A percentile compares a stretch with the other conserved stretches of the same genome.
Conservation (phyloP, 2,113 vertebrate genomes). For the Leptobrachium leishanense region DNA sequence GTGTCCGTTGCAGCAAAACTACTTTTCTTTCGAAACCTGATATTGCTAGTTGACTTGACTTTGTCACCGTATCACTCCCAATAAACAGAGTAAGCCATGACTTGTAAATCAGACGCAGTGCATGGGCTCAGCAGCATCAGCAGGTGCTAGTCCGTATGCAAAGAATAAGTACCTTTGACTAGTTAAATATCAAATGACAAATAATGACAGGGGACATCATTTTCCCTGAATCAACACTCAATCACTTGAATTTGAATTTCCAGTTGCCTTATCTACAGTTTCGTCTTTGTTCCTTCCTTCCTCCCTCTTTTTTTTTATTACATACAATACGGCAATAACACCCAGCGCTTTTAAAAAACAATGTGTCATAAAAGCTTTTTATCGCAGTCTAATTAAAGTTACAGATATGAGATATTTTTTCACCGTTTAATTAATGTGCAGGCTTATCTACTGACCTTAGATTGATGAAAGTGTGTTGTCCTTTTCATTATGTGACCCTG, state of each 20-base stretch:
- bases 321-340: background rate
- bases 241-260: slow-evolving; percentile 22
- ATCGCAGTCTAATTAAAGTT: slow-evolving; percentile 10
- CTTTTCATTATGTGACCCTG: background rate
- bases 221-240: slow-evolving; percentile 30
- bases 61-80: background rate
- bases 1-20: background rate
- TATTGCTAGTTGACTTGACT: background rate
- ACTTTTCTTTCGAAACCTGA: background rate
- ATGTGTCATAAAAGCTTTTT: slow-evolving; percentile 3
- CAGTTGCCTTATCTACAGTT: background rate
- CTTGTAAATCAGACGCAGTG: background rate
- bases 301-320: background rate
- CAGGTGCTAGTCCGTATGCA: slow-evolving; percentile 21
- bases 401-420: background rate
- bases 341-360: background rate
- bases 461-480: slow-evolving; percentile 11
- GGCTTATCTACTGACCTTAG: background rate
- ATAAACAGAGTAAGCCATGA: background rate
- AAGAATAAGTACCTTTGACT: slow-evolving; percentile 28
- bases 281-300: background rate
- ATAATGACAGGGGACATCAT: background rate
- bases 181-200: slow-evolving; percentile 41
- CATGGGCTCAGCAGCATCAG: background rate
- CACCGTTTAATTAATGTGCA: slow-evolving; percentile 13